Percentiles rank a stretch among this genome's conserved stretches.
These are phyloP conservation scores for Lophotis ruficrista DNA, from an alignment of 2,113 vertebrate species.

Conservation along the genomic window DNA sequence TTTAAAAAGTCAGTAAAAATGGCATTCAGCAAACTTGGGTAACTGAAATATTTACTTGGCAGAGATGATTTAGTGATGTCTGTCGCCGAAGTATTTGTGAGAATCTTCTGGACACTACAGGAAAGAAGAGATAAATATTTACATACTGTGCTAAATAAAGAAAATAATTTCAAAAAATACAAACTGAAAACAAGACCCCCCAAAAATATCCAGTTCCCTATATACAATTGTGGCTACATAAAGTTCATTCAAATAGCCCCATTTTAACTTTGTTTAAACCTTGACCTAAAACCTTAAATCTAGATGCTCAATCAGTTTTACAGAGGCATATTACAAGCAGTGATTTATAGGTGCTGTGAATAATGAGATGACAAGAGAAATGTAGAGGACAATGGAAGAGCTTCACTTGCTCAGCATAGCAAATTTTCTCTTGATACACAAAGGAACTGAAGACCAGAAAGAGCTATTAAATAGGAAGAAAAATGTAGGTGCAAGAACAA, in stretches of 20 bases:
- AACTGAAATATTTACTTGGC: slow-evolving; percentile 84
- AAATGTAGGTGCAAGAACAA: slow-evolving; percentile 7
- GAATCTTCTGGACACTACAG: slow-evolving; percentile 95
- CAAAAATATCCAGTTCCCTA: background rate
- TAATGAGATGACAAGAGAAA: slow-evolving; percentile 47
- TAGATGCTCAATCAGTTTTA: slow-evolving; percentile 6
- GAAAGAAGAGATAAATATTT: slow-evolving; percentile 39
- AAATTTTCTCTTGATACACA: slow-evolving; percentile 31
- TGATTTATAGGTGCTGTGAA: slow-evolving; percentile 48
- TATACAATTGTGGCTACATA: background rate
- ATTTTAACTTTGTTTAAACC: slow-evolving; percentile 5
- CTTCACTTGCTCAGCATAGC: slow-evolving; percentile 28
- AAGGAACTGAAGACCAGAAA: slow-evolving; percentile 21
- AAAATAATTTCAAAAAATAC: background rate
- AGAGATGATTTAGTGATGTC: slow-evolving; percentile 97
- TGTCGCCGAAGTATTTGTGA: slow-evolving; percentile 97
- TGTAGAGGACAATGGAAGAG: background rate
- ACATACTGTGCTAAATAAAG: background rate
- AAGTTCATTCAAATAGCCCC: background rate
- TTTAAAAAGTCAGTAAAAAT: background rate
- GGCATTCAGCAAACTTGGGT: background rate
- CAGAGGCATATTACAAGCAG: background rate
- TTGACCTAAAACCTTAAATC: slow-evolving; percentile 23
- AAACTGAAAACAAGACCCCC: background rate
- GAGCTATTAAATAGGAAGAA: slow-evolving; percentile 32